These are phyloP conservation scores for Agapornis canus DNA, from an alignment of 2,797 vertebrate genomes.

Conservation along the genomic window DNA sequence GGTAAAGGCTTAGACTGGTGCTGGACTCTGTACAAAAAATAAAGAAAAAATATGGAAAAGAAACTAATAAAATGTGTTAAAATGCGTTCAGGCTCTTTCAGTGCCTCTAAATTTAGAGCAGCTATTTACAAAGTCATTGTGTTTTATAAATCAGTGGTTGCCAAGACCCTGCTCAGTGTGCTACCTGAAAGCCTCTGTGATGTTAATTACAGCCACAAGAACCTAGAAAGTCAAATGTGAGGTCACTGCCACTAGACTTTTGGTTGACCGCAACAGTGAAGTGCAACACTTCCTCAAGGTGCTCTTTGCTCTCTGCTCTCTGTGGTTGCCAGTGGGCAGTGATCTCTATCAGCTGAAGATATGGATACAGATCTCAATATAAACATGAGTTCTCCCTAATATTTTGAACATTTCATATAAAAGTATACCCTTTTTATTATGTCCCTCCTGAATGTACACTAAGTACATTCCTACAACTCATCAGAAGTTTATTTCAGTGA, in stretches of 20 bases:
- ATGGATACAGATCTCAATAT: not conserved
- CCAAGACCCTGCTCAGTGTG: not conserved
- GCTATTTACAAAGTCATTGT: not conserved
- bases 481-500: not conserved
- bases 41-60: not conserved
- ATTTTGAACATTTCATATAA: not conserved
- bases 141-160: not conserved
- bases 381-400: not conserved
- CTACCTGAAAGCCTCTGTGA: not conserved
- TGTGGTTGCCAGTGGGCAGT: not conserved
- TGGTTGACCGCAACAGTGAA: not conserved
- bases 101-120: not conserved
- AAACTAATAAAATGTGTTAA: not conserved
- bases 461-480: not conserved
- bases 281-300: not conserved
- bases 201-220: not conserved
- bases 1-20: not conserved
- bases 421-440: not conserved
- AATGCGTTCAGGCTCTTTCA: not conserved
- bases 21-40: not conserved
- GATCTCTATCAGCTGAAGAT: not conserved
- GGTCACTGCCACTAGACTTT: not conserved
- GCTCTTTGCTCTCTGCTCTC: not conserved
- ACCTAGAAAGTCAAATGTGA: not conserved
- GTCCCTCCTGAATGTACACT: not conserved